Evolutionary conservation across 2,113 vertebrate genomes (phyloP).

Genomic region (Odontesthes bonariensis): DNA sequence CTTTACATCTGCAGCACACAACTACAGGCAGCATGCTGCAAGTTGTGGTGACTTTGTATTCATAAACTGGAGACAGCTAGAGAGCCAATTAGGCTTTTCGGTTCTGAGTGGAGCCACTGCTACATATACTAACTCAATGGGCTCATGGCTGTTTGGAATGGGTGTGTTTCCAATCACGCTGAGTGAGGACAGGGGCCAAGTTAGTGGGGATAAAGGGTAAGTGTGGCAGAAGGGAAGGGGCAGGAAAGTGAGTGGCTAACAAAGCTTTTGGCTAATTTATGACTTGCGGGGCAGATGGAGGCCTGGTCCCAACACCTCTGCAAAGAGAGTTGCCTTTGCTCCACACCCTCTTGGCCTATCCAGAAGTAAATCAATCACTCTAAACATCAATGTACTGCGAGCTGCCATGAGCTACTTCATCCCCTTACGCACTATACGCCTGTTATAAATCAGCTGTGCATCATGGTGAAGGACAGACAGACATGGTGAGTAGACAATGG

Average conservation of each 20-base stretch:
- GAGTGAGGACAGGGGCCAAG: constrained; percentile 62
- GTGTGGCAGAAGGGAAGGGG: constrained; percentile 61
- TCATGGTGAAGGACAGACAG: constrained; percentile 41
- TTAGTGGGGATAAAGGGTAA: constrained; percentile 48
- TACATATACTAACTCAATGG: constrained; percentile 24
- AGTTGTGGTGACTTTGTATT: constrained; percentile 7
- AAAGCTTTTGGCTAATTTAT: constrained; percentile 74
- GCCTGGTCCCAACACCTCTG: constrained; percentile 27
- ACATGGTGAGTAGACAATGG: constrained; percentile 52
- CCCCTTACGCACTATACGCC: constrained; percentile 17
- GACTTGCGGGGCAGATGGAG: constrained; percentile 50
- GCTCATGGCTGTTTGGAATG: constrained; percentile 1
- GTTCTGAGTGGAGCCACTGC: constrained; percentile 17
- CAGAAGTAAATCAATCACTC: constrained; percentile 69
- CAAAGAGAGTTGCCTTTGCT: constrained; percentile 32
- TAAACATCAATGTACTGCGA: constrained; percentile 32
- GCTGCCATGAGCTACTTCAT: constrained; percentile 11
- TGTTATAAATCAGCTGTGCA: constrained; percentile 62
- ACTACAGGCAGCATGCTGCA: not conserved
- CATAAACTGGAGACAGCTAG: constrained; percentile 10
- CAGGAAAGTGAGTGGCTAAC: constrained; percentile 42
- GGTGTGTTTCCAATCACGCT: constrained; percentile 54
- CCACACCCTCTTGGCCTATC: constrained; percentile 52
- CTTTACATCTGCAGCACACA: not conserved
- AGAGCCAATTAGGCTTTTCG: constrained; percentile 24